Percentiles rank a stretch among this genome's conserved stretches.
Conservation (phyloP, 2,888 invertebrate genomes). For the Zhuqinia jingwanae region DNA sequence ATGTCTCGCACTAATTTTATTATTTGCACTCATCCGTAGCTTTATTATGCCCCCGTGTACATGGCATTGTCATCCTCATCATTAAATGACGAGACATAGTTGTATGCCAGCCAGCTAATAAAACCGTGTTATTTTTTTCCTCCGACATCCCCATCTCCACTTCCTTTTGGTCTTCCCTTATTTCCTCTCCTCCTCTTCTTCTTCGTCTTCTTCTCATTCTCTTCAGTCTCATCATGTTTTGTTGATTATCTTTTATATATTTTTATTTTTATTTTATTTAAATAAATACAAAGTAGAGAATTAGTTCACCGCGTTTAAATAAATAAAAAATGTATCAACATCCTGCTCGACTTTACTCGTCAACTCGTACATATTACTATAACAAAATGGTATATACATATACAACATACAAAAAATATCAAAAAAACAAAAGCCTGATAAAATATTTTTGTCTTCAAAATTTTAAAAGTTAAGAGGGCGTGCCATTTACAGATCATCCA, state of each 20-base stretch:
- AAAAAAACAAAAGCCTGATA: no score
- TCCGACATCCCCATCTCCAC: background rate
- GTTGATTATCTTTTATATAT: conserved; percentile 36
- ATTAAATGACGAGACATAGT: conserved; percentile 35
- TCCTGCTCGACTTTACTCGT: no score
- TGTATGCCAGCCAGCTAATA: conserved; percentile 30
- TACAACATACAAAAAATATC: background rate
- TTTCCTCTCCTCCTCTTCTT: background rate
- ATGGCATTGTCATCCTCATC: conserved; percentile 38
- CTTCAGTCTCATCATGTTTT: conserved; percentile 1
- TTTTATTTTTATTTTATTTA: no score
- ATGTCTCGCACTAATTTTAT: conserved; percentile 6
- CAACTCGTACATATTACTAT: background rate
- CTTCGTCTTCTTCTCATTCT: background rate
- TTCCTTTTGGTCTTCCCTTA: background rate
- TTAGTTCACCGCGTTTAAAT: background rate
- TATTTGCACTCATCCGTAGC: conserved; percentile 27
- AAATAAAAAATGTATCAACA: no score
- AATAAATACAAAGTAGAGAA: background rate
- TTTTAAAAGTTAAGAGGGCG: background rate
- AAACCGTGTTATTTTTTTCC: conserved; percentile 17
- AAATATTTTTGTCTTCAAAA: conserved; percentile 5
- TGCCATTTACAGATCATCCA: background rate
- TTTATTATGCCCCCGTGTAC: background rate
- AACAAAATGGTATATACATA: background rate